Evolutionary conservation across 2,888 invertebrate genomes (phyloP).

Genomic region (Anoplius nigerrimus): DNA sequence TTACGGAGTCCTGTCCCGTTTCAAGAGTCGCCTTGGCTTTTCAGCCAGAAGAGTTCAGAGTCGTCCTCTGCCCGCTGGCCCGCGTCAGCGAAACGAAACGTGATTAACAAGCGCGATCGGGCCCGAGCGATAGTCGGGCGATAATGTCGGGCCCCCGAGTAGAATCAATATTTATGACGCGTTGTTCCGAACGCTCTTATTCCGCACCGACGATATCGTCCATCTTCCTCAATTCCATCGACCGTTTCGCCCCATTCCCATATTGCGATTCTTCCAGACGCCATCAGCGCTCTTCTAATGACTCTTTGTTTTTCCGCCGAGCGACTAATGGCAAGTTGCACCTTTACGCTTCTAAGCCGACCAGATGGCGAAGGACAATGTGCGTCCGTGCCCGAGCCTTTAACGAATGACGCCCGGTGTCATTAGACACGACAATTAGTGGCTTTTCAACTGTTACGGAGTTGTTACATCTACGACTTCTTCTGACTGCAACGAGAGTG

Average conservation of each 20-base stretch:
- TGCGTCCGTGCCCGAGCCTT: too few species aligned
- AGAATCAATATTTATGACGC: slow-evolving; percentile 49
- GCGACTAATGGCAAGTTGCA: too few species aligned
- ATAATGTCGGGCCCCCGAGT: slow-evolving; percentile 37
- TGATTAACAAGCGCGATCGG: slow-evolving; percentile 53
- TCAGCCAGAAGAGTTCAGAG: background rate
- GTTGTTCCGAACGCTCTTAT: slow-evolving; percentile 11
- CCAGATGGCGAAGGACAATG: too few species aligned
- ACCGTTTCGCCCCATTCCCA: background rate
- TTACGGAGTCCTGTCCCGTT: slow-evolving; percentile 17
- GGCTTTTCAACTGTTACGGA: too few species aligned
- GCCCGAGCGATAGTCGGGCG: slow-evolving; percentile 42
- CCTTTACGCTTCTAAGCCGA: too few species aligned
- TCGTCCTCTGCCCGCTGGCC: background rate
- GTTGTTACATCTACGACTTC: too few species aligned
- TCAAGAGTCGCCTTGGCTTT: background rate
- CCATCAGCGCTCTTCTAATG: background rate
- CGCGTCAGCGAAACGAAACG: slow-evolving; percentile 31
- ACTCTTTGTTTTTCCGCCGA: background rate
- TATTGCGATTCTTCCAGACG: background rate
- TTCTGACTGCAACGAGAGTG: too few species aligned
- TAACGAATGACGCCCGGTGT: too few species aligned
- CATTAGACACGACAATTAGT: too few species aligned
- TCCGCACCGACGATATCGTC: background rate
- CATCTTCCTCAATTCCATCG: background rate